Evolutionary conservation across 2,888 invertebrate genomes (phyloP), one percentile per base, ranked within the genome.

Genomic region (Hirudinaria manillensis): DNA sequence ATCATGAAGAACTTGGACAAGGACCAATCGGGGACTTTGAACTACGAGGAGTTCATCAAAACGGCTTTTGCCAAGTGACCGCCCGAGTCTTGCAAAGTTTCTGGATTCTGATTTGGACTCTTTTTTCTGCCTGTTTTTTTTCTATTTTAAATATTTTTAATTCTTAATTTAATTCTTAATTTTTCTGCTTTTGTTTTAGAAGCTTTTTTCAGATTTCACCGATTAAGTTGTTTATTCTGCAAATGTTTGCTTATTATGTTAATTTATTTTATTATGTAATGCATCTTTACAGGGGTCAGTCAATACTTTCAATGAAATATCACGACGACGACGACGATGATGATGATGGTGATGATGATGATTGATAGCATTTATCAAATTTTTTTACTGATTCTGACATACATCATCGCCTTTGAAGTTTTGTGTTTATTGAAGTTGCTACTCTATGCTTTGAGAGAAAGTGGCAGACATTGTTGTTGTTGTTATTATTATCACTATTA

Each of bases 41-140:
- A 76, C 76, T 78, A 78, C 70, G 78, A 78, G 53, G 78, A 78
- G 73, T 78, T 77, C 77, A 76, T 78, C 53, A 74, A 61, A 19
- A 32, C 75, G 16, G 75, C 80, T 78, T 78, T 79, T 29, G 77
- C 72, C 10, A 7, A 36, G 36, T 19, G 7, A 16, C 61, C 29
- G 24, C 19, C 61, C 24, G 3, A 6, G 3, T 10, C 61, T n/a
- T n/a, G n/a, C n/a, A n/a, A n/a, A n/a, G n/a, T n/a, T n/a, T n/a
- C 61, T 10, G 61, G 61, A 27, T 24, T 61, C n/a, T 16, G 7
- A 61, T 29, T 7, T 7, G n/a, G 6, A 16, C 53, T 13, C 21
- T 21, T 53, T 13, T 16, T 53, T 53, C 53, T 21, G 53, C 21
- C 13, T 13, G 13, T 16, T 53, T 21, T 21, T 53, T 21, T 13